Evolutionary conservation across 2,888 invertebrate genomes (phyloP).

Genomic region (Phaedon cochleariae): DNA sequence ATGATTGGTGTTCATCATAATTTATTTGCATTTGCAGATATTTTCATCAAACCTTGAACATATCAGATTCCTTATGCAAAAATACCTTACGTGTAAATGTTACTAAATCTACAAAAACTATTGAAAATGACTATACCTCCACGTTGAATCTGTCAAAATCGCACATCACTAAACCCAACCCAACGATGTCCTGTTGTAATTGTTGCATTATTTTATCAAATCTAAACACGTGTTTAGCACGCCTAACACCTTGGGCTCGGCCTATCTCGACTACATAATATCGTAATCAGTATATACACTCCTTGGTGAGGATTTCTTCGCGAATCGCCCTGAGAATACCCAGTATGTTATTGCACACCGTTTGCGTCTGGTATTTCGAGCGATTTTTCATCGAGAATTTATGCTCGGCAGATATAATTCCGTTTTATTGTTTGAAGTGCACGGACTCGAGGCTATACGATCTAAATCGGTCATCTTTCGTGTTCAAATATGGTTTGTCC

Average conservation of each 20-base stretch:
- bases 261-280: slow-evolving; percentile 14
- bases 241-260: slow-evolving; percentile 30
- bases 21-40: no score
- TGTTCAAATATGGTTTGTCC: slow-evolving; percentile 8
- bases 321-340: slow-evolving; percentile 28
- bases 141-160: no score
- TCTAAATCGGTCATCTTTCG: slow-evolving; percentile 15
- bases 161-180: no score
- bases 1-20: no score
- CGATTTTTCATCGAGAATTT: slow-evolving; percentile 13
- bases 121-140: no score
- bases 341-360: slow-evolving; percentile 13
- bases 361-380: background rate
- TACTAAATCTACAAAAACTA: no score
- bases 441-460: slow-evolving; percentile 1
- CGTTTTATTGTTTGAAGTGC: slow-evolving; percentile 10
- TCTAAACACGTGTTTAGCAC: slow-evolving; percentile 25
- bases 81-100: no score
- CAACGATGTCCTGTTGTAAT: slow-evolving; percentile 15
- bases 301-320: slow-evolving; percentile 22
- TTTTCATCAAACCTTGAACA: no score
- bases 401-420: slow-evolving; percentile 4
- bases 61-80: no score
- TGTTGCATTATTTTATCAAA: slow-evolving; percentile 25
- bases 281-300: slow-evolving; percentile 30